phyloP scores from a whole-genome alignment of 2,888 invertebrate species.

The Caenorhabditis sp. region DNA sequence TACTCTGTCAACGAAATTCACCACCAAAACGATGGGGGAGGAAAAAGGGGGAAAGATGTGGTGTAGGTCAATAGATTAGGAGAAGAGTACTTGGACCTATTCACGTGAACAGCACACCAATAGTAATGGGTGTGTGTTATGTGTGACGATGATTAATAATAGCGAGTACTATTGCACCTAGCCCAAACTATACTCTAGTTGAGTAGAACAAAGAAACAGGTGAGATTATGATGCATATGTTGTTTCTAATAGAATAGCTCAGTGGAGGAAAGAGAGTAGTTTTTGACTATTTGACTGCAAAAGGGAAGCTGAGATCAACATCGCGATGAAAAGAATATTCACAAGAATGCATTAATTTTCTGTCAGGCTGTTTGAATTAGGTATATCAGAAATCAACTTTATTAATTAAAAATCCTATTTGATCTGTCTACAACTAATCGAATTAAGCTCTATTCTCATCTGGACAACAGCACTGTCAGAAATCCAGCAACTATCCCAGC shows the following conservation, averaged over 20 bases:
- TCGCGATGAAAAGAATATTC: no score
- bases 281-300: no score
- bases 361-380: no score
- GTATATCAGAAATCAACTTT: no score
- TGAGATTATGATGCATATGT: no score
- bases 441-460: conserved; percentile 5
- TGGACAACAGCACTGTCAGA: conserved; percentile 24
- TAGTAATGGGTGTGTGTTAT: not conserved
- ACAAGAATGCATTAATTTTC: no score
- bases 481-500: conserved; percentile 33
- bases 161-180: not conserved
- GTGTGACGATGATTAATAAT: not conserved
- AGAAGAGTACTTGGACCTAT: not conserved
- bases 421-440: no score
- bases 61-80: not conserved
- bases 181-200: not conserved
- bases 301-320: no score
- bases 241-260: no score
- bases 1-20: not conserved
- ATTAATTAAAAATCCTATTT: no score
- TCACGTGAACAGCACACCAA: not conserved
- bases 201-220: no score
- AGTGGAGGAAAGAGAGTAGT: no score
- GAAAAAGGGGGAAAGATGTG: not conserved
- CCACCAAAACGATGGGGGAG: not conserved